Evolutionary conservation across 2,113 vertebrate species (phyloP), one percentile per base, ranked within the genome.

Genomic region (Micronycteris hirsuta): DNA sequence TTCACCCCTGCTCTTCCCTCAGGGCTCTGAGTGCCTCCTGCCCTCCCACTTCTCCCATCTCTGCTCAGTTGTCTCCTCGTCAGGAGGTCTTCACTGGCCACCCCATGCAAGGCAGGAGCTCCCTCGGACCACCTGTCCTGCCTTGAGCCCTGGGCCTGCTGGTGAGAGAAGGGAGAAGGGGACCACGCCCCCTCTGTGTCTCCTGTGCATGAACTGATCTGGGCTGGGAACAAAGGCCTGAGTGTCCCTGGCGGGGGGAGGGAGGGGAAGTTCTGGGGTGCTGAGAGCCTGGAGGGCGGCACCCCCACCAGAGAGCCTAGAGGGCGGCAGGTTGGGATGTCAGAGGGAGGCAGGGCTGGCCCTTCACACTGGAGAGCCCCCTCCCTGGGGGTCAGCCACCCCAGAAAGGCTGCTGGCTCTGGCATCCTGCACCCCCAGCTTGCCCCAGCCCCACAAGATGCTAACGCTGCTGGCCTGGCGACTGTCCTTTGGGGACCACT

Each of bases 221-320:
- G 63, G n/a, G 63, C 70, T 61, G 61, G 67, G 63, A 74, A 68
- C 61, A 87, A 47, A 83, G 41, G 41, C 33, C 78, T 67, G 45
- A n/a, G n/a, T 17, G 84, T 68, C 54, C 47, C 47, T 38, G 31
- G 80, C 47, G 38, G 7, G 20, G 65, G 80, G 17, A 3, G 31
- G 56, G 41, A 4, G 14, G 12, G 5, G 11, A 1, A 4, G 58
- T 13, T 28, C 24, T 49, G 26, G 8, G 24, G 56, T 24, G 28
- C 7, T 36, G 84, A 85, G 70, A 84, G 73, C 43, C 43, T 43
- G 28, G 3, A 17, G 15, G 43, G 13, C 45, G 56, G n/a, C 1
- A 7, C 67, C 56, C 43, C n/a, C 11, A 19, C 13, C 9, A 43
- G 76, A 36, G 78, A 85, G 54, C 47, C 71, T 6, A 1, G 8